phyloP scores from a whole-genome alignment of 2,113 vertebrate genomes.

The Atractosteus spatula region DNA sequence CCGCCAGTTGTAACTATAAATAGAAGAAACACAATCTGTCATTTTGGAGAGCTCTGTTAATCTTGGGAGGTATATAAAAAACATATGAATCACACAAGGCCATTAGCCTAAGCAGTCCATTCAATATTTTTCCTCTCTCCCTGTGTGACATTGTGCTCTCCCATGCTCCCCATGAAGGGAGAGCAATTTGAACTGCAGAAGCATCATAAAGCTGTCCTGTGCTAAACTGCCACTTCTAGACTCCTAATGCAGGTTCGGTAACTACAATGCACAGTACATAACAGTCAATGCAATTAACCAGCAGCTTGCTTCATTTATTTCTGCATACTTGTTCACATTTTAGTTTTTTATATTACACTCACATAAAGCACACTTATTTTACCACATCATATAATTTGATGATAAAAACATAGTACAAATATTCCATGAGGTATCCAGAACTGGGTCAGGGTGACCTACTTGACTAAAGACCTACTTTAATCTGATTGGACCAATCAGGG shows the following conservation, averaged over 20 bases:
- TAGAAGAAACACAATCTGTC: slow-evolving; percentile 12
- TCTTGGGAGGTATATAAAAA: not conserved
- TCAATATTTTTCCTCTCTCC: not conserved
- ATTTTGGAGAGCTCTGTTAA: slow-evolving; percentile 11
- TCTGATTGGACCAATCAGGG: slow-evolving; percentile 44
- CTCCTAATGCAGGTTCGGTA: too few relatives aligned
- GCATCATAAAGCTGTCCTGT: too few relatives aligned
- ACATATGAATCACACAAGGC: not conserved
- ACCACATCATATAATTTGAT: not conserved
- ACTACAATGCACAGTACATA: too few relatives aligned
- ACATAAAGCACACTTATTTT: not conserved
- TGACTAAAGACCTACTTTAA: slow-evolving; percentile 52
- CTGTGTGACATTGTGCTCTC: not conserved
- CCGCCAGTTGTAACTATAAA: slow-evolving; percentile 12
- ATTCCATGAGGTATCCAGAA: slow-evolving; percentile 41
- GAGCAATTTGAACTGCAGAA: too few relatives aligned
- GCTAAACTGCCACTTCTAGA: too few relatives aligned
- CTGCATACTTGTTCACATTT: too few relatives aligned
- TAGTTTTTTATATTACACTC: not conserved
- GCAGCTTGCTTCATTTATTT: too few relatives aligned
- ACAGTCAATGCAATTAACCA: too few relatives aligned
- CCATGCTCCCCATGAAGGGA: too few relatives aligned
- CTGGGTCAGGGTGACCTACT: slow-evolving; percentile 51
- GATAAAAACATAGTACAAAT: slow-evolving; percentile 30
- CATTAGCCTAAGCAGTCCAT: not conserved